Evolutionary conservation across 1,140 invertebrate genomes (phyloP), one percentile per base, ranked within the genome.

Genomic region (Drosophila varians): DNA sequence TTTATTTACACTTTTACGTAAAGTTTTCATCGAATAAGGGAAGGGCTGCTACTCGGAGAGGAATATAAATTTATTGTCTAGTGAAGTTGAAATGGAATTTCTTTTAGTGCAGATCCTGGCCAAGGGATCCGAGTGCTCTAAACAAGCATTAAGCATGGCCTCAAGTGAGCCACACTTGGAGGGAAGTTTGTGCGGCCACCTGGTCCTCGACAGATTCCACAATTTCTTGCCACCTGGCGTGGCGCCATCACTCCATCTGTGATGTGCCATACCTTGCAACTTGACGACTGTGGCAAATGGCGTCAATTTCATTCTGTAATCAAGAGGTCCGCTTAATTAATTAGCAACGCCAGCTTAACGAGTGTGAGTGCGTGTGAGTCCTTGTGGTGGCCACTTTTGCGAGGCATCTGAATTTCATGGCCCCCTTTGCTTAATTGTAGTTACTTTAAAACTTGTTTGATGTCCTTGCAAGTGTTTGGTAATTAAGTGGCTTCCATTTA

Each of bases 281-380:
- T 46, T 42, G 40, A 52, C 55, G 43, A 47, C 57, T 53, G 54
- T 46, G 48, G 60, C 66, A 75, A 84, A 79, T 83, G 79, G 79
- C 79, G 71, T 84, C 79, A 68, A 84, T 84, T 86, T 86, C 80
- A 76, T 64, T 64, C 74, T 75, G 74, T 78, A 78, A 84, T 86
- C 80, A 86, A 80, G 77, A 73, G 72, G 66, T 25, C 40, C 75
- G 45, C 76, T 74, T 84, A 86, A 76, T 84, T 84, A 84, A 86
- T 84, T 84, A 73, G 65, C 56, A 53, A 34, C 21, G n/a, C n/a
- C 23, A 16, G 12, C n/a, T n/a, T n/a, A n/a, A n/a, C 9, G 34
- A n/a, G 31, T 16, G 7, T 26, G 9, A 18, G 45, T 12, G 34
- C n/a, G n/a, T 36, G 7, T 18, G 46, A 46, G 31, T 8, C 12